phyloP scores from a whole-genome alignment of 92 coral and sea anemone species.

The Virgularia gustaviana region DNA sequence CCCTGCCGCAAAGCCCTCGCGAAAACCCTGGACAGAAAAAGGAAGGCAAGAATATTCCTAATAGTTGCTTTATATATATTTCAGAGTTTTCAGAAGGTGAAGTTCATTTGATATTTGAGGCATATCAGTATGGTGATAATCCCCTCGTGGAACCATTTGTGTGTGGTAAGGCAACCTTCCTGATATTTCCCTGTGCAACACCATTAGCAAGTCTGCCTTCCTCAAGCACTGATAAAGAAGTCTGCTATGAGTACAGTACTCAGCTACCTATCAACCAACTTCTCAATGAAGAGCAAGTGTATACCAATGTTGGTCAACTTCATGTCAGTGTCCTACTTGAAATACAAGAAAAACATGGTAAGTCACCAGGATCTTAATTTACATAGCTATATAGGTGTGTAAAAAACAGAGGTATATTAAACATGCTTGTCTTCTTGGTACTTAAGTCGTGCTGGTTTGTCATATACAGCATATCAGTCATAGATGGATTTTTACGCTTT shows the following conservation, averaged over 20 bases:
- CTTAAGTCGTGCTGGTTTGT: too few species aligned
- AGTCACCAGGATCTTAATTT: not conserved
- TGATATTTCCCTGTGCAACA: constrained; percentile 53
- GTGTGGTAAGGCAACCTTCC: constrained; percentile 60
- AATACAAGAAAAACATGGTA: constrained; percentile 29
- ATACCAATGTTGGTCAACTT: constrained; percentile 45
- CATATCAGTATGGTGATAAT: constrained; percentile 57
- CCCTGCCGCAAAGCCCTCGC: too few species aligned
- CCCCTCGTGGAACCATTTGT: constrained; percentile 55
- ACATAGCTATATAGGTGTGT: not conserved
- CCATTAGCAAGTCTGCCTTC: constrained; percentile 32
- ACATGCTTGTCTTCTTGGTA: not conserved
- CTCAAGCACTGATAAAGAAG: constrained; percentile 9
- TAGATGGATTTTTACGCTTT: not conserved
- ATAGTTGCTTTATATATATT: not conserved
- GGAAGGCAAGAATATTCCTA: too few species aligned
- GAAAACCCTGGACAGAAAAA: too few species aligned
- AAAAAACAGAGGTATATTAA: too few species aligned
- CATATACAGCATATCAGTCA: too few species aligned
- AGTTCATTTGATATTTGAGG: constrained; percentile 56
- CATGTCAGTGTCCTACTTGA: constrained; percentile 41
- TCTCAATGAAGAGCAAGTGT: constrained; percentile 45
- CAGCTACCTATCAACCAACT: constrained; percentile 53
- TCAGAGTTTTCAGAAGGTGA: constrained; percentile 67
- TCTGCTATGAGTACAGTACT: constrained; percentile 48